A percentile compares a stretch with the other conserved stretches of the same genome.
Conservation (phyloP, 2,888 invertebrate genomes). For the Heteromyza rotundicornis region DNA sequence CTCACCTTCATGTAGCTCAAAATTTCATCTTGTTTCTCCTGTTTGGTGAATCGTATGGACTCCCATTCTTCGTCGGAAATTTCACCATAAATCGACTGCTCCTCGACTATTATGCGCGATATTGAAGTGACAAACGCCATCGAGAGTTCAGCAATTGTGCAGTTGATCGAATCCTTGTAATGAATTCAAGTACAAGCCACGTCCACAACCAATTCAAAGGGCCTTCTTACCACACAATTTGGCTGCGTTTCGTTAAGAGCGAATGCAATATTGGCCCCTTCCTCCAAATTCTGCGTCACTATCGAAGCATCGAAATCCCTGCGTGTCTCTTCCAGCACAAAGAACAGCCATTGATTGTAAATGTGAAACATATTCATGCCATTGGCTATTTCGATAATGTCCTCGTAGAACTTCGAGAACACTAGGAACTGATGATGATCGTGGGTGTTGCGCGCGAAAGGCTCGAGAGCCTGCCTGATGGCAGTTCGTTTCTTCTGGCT, state of each 20-base stretch:
- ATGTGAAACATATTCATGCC: slow-evolving; percentile 72
- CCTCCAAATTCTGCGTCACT: slow-evolving; percentile 68
- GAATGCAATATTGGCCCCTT: slow-evolving; percentile 84
- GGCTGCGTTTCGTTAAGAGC: slow-evolving; percentile 72
- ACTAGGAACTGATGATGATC: slow-evolving; percentile 55
- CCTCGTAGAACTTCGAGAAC: slow-evolving; percentile 60
- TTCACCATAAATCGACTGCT: slow-evolving; percentile 74
- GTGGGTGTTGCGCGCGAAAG: slow-evolving; percentile 40
- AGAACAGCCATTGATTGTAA: slow-evolving; percentile 81
- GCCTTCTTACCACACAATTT: slow-evolving; percentile 66
- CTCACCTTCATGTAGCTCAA: slow-evolving; percentile 72
- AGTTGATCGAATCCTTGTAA: slow-evolving; percentile 70
- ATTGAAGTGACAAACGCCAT: slow-evolving; percentile 72
- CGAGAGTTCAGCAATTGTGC: slow-evolving; percentile 74
- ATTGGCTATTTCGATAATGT: slow-evolving; percentile 74
- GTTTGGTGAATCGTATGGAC: slow-evolving; percentile 74
- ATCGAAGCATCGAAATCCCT: slow-evolving; percentile 63
- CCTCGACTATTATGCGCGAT: slow-evolving; percentile 72
- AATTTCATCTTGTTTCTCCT: slow-evolving; percentile 70
- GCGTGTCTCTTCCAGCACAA: slow-evolving; percentile 70
- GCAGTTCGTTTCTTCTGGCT: slow-evolving; percentile 49
- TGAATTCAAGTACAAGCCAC: too few species aligned
- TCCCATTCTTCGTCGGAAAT: slow-evolving; percentile 89
- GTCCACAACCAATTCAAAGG: too few species aligned
- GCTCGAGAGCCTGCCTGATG: slow-evolving; percentile 42